These are phyloP conservation scores for Eubasilissa splendida DNA, from an alignment of 2,888 invertebrate species.

Conservation along the genomic window DNA sequence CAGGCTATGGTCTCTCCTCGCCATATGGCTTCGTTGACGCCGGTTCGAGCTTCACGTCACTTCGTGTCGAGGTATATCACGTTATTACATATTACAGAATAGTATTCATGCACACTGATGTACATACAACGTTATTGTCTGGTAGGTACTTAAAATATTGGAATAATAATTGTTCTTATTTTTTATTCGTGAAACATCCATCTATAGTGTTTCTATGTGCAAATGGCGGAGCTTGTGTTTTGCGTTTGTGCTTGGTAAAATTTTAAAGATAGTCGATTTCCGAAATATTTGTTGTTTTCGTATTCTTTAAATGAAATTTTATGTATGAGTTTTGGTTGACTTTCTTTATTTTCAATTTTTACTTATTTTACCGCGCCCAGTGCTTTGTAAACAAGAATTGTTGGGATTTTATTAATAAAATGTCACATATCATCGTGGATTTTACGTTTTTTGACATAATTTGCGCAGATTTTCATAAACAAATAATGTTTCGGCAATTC, in stretches of 20 bases:
- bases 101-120: too few relatives aligned
- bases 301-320: slow-evolving; percentile 21
- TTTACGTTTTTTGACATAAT: slow-evolving; percentile 23
- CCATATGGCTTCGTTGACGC: too few relatives aligned
- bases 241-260: slow-evolving; percentile 50
- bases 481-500: slow-evolving; percentile 17
- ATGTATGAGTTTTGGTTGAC: slow-evolving; percentile 15
- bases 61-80: too few relatives aligned
- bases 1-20: too few relatives aligned
- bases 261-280: slow-evolving; percentile 43
- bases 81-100: too few relatives aligned
- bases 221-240: slow-evolving; percentile 57
- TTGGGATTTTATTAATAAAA: slow-evolving; percentile 43
- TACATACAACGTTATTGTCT: too few relatives aligned
- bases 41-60: too few relatives aligned
- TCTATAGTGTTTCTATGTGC: slow-evolving; percentile 44
- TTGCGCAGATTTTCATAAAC: neutral
- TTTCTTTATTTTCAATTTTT: neutral
- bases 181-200: slow-evolving; percentile 14
- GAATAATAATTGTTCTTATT: neutral
- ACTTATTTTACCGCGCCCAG: neutral
- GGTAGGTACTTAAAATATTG: too few relatives aligned
- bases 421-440: slow-evolving; percentile 39
- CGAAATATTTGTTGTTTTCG: slow-evolving; percentile 33
- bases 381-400: slow-evolving; percentile 40